phyloP scores from a whole-genome alignment of 2,797 vertebrate genomes.

The Balearica regulorum region DNA sequence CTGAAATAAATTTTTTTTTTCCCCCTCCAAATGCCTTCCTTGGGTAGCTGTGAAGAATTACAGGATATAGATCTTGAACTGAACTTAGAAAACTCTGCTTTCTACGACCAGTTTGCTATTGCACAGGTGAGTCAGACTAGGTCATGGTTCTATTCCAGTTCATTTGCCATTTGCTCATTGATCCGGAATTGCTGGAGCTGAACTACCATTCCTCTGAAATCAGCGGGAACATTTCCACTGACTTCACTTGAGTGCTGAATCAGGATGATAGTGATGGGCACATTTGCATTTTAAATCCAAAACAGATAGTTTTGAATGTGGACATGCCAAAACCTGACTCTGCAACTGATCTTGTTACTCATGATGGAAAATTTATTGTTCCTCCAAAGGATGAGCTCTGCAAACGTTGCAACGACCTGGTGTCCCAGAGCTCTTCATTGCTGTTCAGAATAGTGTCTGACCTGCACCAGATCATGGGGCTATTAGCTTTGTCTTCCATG shows the following conservation, averaged over 20 bases:
- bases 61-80: constrained; percentile 91
- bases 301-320: neutral
- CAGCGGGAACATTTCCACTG: constrained; percentile 7
- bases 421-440: neutral
- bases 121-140: constrained; percentile 82
- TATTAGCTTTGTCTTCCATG: neutral
- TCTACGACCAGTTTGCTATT: constrained; percentile 94
- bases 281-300: neutral
- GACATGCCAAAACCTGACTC: neutral
- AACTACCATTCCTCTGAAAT: neutral
- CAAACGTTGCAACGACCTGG: neutral
- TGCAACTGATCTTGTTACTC: neutral
- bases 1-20: constrained; percentile 10
- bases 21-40: neutral
- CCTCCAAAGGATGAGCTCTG: neutral
- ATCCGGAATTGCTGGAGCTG: neutral
- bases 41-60: constrained; percentile 88
- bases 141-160: neutral
- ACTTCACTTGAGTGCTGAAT: neutral
- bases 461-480: neutral
- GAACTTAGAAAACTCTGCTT: constrained; percentile 90
- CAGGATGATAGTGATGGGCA: neutral
- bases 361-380: neutral
- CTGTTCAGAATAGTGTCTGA: neutral
- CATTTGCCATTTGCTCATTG: neutral